phyloP scores from a whole-genome alignment of 2,888 invertebrate species.

The Aphidius colemani region DNA sequence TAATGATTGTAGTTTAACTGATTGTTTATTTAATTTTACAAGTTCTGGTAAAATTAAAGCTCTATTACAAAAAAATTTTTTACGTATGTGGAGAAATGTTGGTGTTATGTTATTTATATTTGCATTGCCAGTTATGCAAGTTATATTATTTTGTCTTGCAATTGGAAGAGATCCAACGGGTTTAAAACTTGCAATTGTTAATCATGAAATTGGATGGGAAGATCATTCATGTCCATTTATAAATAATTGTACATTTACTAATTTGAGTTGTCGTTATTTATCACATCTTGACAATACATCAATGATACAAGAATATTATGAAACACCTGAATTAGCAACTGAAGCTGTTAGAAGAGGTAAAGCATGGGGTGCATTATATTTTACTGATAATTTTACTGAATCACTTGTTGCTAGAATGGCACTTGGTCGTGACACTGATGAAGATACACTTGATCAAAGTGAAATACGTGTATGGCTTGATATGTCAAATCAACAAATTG shows the following conservation, averaged over 20 bases:
- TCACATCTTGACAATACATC: constrained; percentile 74
- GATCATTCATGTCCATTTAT: constrained; percentile 62
- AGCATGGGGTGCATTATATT: constrained; percentile 88
- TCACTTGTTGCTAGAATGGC: constrained; percentile 82
- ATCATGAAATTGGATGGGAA: constrained; percentile 67
- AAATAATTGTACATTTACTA: constrained; percentile 72
- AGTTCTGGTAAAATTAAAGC: constrained; percentile 85
- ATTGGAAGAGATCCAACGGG: constrained; percentile 87
- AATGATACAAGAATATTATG: constrained; percentile 70
- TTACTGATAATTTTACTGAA: constrained; percentile 88
- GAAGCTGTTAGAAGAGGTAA: constrained; percentile 76
- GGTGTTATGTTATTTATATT: constrained; percentile 94
- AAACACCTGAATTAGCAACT: constrained; percentile 69
- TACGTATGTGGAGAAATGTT: constrained; percentile 90
- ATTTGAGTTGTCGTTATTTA: constrained; percentile 81
- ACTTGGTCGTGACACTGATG: constrained; percentile 80
- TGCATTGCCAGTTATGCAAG: constrained; percentile 91
- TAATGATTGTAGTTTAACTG: constrained; percentile 65
- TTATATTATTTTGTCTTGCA: constrained; percentile 90
- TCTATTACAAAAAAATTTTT: constrained; percentile 84
- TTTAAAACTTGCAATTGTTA: constrained; percentile 78
- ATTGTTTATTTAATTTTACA: constrained; percentile 68
- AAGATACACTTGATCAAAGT: constrained; percentile 84
- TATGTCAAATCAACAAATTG: constrained; percentile 95
- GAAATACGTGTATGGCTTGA: constrained; percentile 89